Base-by-base conservation (phyloP, 2,888 invertebrate genomes). In the Nemotelus pantherinus region DNA sequence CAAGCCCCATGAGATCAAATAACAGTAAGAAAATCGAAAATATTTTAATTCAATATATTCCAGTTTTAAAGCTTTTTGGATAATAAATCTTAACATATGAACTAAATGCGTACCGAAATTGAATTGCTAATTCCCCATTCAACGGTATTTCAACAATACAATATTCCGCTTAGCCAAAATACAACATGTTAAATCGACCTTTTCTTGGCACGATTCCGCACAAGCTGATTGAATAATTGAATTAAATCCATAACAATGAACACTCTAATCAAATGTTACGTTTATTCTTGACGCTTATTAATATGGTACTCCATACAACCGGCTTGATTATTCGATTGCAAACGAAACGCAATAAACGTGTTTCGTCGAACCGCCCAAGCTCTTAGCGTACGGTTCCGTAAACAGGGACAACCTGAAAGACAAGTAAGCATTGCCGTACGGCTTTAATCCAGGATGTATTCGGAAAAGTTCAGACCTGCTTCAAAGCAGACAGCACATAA, bases 181-280 rank as follows among this genome's bases (percentile, higher is more conserved):
- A 25, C 25, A 25, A 25, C 25, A 25, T 25, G 25, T 25, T 25
- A 25, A 25, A 25, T 25, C 25, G 25, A 25, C 25, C 47, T 68
- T 7, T 68, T 44, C 47, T 68, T 68, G 7, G 45, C 44, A 7
- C 48, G n/a, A 44, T 47, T n/a, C 47, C 47, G 9, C 3, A 50
- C 43, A 50, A 39, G 43, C n/a, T 50, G 39, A 25, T 43, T 47
- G 25, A 47, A 7, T 67, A 67, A 67, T 67, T 67, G 48, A 67
- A 67, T 67, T 67, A 67, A 67, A 67, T 67, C 5, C 48, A 3
- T n/a, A 10, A 67, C 48, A 67, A 67, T 67, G 67, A 67, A 48
- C 67, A 50, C 50, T 44, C 10, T 48, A 67, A 67, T 67, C 67
- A 67, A 67, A 67, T 67, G 47, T 50, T 67, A 50, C 67, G 48